Evolutionary conservation across 1,140 invertebrate species (phyloP), one percentile per base, ranked within the genome.

Genomic region (Aphelenchoides besseyi): DNA sequence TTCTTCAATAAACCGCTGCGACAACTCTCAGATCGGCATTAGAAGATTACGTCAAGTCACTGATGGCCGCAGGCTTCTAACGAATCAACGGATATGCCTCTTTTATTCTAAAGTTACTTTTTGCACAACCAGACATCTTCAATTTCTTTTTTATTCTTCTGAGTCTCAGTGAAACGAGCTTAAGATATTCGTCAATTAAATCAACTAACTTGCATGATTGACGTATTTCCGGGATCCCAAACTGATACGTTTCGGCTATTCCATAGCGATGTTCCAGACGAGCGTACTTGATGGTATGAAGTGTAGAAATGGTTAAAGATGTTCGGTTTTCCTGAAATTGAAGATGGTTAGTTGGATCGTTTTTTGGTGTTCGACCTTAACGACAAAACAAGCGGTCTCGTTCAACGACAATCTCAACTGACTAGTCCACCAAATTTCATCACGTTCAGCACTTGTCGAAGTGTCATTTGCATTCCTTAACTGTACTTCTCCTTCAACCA

Each of bases 341-440:
- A n/a, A n/a, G n/a, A n/a, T n/a, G n/a, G n/a, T n/a, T n/a, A n/a
- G n/a, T n/a, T n/a, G n/a, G n/a, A n/a, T n/a, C n/a, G n/a, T n/a
- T n/a, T n/a, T n/a, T n/a, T n/a, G n/a, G n/a, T n/a, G n/a, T n/a
- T n/a, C n/a, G 12, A 66, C 63, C 36, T 66, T 33, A 2, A 37
- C 36, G n/a, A 66, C 12, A 35, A 66, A 66, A 53, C 63, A 66
- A 37, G 63, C 48, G 9, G 63, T 66, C 12, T 66, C 63, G 32
- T 66, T 37, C 32, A 66, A 37, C 16, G 63, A 66, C 63, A 66
- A n/a, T 33, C n/a, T 23, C 63, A 66, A 66, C 12, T 66, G 63
- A 18, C 28, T 66, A 1, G 26, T 66, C 63, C 63, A 66, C 30
- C 30, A 66, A 12, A 66, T 66, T 66, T 66, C 32, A 33, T 59